Conservation (phyloP, 2,113 vertebrate genomes). For the Cyanistes caeruleus region DNA sequence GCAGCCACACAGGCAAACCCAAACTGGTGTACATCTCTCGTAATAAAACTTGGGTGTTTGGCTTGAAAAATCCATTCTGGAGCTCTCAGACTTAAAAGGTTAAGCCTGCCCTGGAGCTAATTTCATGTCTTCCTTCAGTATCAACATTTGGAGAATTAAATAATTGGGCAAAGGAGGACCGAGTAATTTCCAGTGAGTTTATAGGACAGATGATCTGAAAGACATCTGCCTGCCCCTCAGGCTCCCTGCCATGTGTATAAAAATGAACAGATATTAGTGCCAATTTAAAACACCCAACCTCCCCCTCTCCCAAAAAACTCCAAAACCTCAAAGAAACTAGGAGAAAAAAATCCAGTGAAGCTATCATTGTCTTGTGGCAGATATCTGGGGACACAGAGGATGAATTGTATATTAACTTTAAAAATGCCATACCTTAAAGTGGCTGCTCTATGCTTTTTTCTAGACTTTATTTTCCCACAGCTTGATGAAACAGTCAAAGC, state of each 20-base stretch:
- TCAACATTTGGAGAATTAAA: conserved; percentile 12
- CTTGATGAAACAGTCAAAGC: background rate
- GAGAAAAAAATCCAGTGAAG: background rate
- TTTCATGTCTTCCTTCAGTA: conserved; percentile 8
- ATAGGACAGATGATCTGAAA: conserved; percentile 17
- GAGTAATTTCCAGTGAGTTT: conserved; percentile 15
- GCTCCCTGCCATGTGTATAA: background rate
- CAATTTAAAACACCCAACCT: background rate
- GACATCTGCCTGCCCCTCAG: background rate
- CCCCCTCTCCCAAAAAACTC: accelerated
- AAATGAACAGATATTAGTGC: background rate
- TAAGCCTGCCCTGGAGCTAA: conserved; percentile 7
- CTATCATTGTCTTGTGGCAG: background rate
- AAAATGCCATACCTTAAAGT: background rate
- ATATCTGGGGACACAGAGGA: background rate
- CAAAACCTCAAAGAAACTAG: background rate
- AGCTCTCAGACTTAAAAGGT: conserved; percentile 2
- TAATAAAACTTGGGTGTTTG: background rate
- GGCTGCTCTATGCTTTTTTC: background rate
- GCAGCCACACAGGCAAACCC: background rate
- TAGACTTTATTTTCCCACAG: background rate
- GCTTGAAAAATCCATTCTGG: conserved; percentile 14
- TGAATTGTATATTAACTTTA: background rate
- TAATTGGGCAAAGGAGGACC: background rate
- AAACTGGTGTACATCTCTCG: background rate